Evolutionary conservation across 1,140 invertebrate genomes (phyloP).

Genomic region (Leptestheria dahalacensis): DNA sequence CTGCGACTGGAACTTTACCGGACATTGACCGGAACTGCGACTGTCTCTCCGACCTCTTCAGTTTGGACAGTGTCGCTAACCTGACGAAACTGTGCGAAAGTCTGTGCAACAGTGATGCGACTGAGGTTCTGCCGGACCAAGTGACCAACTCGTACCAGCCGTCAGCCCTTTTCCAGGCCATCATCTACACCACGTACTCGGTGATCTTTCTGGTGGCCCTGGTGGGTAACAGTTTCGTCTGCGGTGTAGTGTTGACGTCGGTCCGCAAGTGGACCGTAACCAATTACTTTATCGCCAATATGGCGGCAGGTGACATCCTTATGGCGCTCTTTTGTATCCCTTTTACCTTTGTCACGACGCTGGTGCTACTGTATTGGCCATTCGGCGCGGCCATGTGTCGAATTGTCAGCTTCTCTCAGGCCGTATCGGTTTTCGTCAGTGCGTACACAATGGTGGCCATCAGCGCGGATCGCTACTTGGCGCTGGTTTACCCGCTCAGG

Average conservation of each 20-base stretch:
- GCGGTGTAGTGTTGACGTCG: constrained; percentile 58
- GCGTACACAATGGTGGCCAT: constrained; percentile 74
- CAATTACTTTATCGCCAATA: constrained; percentile 72
- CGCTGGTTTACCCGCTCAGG: constrained; percentile 70
- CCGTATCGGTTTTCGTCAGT: constrained; percentile 63
- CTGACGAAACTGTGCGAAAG: background rate
- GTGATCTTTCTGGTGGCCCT: constrained; percentile 56
- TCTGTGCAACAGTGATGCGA: background rate
- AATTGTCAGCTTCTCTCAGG: constrained; percentile 53
- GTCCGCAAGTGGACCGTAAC: constrained; percentile 72
- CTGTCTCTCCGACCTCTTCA: too few relatives aligned
- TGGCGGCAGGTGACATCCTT: constrained; percentile 67
- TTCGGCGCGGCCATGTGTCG: constrained; percentile 61
- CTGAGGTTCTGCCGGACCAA: background rate
- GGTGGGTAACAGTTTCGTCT: constrained; percentile 62
- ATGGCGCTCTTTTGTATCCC: constrained; percentile 76
- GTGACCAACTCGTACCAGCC: background rate
- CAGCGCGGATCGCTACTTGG: constrained; percentile 69
- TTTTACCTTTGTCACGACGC: constrained; percentile 58
- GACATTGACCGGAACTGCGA: too few relatives aligned
- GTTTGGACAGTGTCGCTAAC: too few relatives aligned
- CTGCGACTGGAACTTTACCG: too few relatives aligned
- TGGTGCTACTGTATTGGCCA: constrained; percentile 65
- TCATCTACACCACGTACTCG: constrained; percentile 56
- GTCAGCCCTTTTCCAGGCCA: constrained; percentile 35